Base-by-base conservation (phyloP, 2,113 vertebrate species). In the Hylia prasina region DNA sequence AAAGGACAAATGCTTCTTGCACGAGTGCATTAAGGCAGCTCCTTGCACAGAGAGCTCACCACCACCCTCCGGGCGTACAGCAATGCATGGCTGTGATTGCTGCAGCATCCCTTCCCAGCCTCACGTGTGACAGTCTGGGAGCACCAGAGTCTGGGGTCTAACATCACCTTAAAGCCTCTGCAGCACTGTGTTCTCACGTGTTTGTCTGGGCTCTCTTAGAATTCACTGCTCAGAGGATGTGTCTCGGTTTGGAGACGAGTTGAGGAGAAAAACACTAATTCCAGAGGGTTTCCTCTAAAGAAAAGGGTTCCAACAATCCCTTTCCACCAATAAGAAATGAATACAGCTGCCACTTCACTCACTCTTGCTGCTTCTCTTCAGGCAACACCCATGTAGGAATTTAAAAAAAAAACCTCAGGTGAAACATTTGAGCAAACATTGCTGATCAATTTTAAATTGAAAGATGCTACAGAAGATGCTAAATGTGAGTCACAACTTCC, bases 11-110 rank as follows among this genome's bases (percentile, higher is more conserved):
- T 3, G 28, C 11, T 64, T 71, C 64, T 61, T 44, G 22, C 30
- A 7, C 10, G 33, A 75, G 58, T 6, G 37, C n/a, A 77, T 56
- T 33, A 70, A 68, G 64, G 47, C 2, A 70, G 58, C 5, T 56
- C 5, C 82, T 70, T 15, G 7, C 61, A 25, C n/a, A n/a, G 35
- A 20, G 1, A 13, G 35, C 57, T 84, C 42, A 3, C 57, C 11
- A 66, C 53, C 82, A 76, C 57, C 68, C 22, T 2, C 37, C 30
- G 75, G 16, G 61, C 68, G 21, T 25, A 11, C 3, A 75, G 72
- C 42, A 50, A 2, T 4, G 48, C 30, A 39, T 17, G 9, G 15
- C 11, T 24, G 0, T 3, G 22, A 57, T 1, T 25, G 27, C 24
- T 1, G 6, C 17, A 44, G 37, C 1, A 2, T 6, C 25, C 20